Base-by-base conservation (phyloP, 2,888 invertebrate genomes). In the Podabrus alpinus region DNA sequence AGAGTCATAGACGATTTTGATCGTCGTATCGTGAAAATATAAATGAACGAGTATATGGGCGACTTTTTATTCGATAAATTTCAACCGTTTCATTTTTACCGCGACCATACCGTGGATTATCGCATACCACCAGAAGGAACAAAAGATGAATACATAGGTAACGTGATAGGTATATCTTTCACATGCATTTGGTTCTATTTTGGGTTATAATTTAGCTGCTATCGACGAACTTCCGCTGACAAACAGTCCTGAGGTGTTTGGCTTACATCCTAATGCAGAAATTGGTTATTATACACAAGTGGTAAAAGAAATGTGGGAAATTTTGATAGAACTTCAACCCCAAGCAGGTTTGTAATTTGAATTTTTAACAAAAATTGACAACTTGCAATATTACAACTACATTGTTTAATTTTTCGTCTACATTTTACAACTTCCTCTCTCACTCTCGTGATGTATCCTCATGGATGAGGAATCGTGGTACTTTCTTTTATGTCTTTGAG, bases 1-100 rank as follows among this genome's bases (percentile, higher is more conserved):
- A 91, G 97, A 70, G 95, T 97, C 29, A 97, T 97, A 80, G 97
- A 97, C 86, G 93, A 94, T 86, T 97, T 93, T 88, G 97, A 97
- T 87, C 91, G 97, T 11, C 92, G 97, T 77, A 93, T 97, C 11
- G 93, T 96, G 2, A 89, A 91, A 79, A 95, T 94, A 0, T 97
- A 97, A 87, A 96, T 97, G 95, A 93, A 96, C 85, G 97, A 97
- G 87, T 97, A 97, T 85, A 93, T 97, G 91, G 97, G 97, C 0
- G 97, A 97, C 85, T 97, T 97, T 86, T 89, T 97, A 68, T 97
- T 97, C 86, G 96, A 97, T 85, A 92, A 92, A 72, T 96, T 95
- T 87, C 95, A 97, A 86, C 95, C 95, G 0, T 97, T 96, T 88
- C 95, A 96, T 86, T 97, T 97, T 88, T 97, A 94, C 86, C 88